These are phyloP conservation scores for Poeciliopsis prolifica DNA, from an alignment of 2,113 vertebrate species.

Conservation along the genomic window DNA sequence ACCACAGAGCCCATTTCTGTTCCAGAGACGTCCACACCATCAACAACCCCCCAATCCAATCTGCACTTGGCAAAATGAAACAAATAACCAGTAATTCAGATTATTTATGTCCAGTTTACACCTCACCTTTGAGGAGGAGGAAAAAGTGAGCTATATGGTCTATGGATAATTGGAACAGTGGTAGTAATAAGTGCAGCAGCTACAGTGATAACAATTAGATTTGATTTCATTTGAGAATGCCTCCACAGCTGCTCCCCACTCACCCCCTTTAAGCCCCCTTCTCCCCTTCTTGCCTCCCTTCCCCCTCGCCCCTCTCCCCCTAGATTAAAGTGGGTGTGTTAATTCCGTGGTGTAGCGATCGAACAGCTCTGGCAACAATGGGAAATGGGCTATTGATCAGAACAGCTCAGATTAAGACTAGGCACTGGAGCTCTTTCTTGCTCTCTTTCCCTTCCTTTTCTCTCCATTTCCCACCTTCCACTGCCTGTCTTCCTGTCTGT, in stretches of 20 bases:
- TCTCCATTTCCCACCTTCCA: constrained; percentile 80
- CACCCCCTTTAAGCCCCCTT: constrained; percentile 69
- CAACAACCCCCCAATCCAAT: constrained; percentile 62
- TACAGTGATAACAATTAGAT: constrained; percentile 87
- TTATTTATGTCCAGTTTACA: constrained; percentile 75
- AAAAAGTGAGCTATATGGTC: constrained; percentile 51
- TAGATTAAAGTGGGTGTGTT: constrained; percentile 97
- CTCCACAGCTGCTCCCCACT: constrained; percentile 83
- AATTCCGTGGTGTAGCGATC: constrained; percentile 96
- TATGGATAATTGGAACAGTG: constrained; percentile 79
- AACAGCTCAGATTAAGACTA: constrained; percentile 98
- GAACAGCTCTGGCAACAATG: constrained; percentile 98
- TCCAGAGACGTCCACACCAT: constrained; percentile 23
- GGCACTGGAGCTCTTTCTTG: constrained; percentile 95
- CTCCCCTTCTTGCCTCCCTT: constrained; percentile 53
- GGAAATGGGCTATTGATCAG: constrained; percentile 99
- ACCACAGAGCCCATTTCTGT: constrained; percentile 46
- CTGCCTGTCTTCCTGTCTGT: constrained; percentile 70
- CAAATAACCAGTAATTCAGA: constrained; percentile 74
- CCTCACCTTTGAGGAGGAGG: constrained; percentile 25
- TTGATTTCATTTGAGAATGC: constrained; percentile 87
- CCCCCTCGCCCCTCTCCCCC: constrained; percentile 84
- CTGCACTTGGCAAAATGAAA: constrained; percentile 66
- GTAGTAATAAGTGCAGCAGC: constrained; percentile 80
- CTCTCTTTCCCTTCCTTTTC: constrained; percentile 89